Percentiles rank a stretch among this genome's conserved stretches.
phyloP scores from a whole-genome alignment of 2,888 invertebrate genomes.

The Leptinotarsa peninsularis region DNA sequence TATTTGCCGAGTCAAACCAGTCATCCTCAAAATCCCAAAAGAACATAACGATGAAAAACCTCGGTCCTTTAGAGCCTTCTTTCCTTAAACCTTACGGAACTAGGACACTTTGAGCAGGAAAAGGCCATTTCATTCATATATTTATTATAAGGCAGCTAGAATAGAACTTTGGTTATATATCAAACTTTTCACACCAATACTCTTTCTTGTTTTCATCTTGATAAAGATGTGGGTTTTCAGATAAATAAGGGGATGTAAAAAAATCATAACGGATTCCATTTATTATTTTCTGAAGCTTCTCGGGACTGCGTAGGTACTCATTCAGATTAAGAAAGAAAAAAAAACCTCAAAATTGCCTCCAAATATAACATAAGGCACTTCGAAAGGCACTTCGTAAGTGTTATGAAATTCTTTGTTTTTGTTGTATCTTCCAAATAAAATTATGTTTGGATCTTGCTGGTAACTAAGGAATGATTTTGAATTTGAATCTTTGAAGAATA shows the following conservation, averaged over 20 bases:
- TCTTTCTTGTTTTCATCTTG: constrained; percentile 37
- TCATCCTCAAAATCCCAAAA: background rate
- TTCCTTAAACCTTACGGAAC: constrained; percentile 43
- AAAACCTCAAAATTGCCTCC: too few relatives aligned
- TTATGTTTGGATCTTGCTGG: too few relatives aligned
- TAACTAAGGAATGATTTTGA: too few relatives aligned
- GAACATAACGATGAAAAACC: constrained; percentile 25
- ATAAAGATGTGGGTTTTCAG: constrained; percentile 28
- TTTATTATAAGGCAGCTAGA: constrained; percentile 52
- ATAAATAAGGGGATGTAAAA: constrained; percentile 20
- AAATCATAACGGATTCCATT: background rate
- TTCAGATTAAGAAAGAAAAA: too few relatives aligned
- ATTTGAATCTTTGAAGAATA: too few relatives aligned
- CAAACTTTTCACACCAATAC: constrained; percentile 45
- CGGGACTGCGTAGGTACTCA: too few relatives aligned
- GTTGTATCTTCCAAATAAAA: too few relatives aligned
- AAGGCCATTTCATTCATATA: constrained; percentile 43
- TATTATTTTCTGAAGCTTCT: too few relatives aligned
- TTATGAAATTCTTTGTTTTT: too few relatives aligned
- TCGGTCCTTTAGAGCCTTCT: constrained; percentile 26
- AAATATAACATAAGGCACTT: too few relatives aligned
- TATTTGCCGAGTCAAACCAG: too few relatives aligned
- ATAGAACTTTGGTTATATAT: constrained; percentile 54
- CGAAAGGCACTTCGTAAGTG: too few relatives aligned
- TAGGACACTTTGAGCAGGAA: constrained; percentile 51